Conservation (phyloP, 2,888 invertebrate species). For the Plagodis pulveraria region DNA sequence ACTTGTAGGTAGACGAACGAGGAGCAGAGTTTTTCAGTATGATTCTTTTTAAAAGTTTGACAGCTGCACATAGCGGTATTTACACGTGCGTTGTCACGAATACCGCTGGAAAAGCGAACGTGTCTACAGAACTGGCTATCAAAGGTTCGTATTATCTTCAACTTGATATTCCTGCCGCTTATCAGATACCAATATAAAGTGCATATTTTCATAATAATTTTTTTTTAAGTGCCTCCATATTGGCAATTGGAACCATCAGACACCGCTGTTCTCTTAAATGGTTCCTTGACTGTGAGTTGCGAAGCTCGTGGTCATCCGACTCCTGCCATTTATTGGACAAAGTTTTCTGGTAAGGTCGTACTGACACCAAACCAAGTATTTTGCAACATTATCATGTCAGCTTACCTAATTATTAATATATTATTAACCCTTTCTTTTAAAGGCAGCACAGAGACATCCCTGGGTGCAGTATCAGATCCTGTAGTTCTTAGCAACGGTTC, state of each 20-base stretch:
- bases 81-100: constrained; percentile 91
- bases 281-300: constrained; percentile 90
- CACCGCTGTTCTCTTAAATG: constrained; percentile 89
- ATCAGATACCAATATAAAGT: not conserved
- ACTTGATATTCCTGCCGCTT: no score
- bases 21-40: constrained; percentile 90
- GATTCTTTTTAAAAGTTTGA: constrained; percentile 89
- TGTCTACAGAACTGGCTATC: constrained; percentile 88
- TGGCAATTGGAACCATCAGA: constrained; percentile 91
- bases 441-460: constrained; percentile 74
- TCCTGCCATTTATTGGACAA: constrained; percentile 90
- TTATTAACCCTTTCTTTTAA: constrained; percentile 33
- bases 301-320: constrained; percentile 92
- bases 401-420: no score
- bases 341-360: constrained; percentile 86
- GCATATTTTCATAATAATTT: constrained; percentile 2
- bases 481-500: constrained; percentile 88
- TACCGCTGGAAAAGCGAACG: constrained; percentile 89
- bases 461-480: constrained; percentile 78
- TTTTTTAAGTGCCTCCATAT: constrained; percentile 89
- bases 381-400: no score
- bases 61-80: constrained; percentile 88
- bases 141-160: constrained; percentile 79
- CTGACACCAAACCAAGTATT: no score
- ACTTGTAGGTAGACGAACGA: constrained; percentile 86